These are phyloP conservation scores for Hycleus phaleratus DNA, from an alignment of 1,140 invertebrate genomes.

Conservation along the genomic window DNA sequence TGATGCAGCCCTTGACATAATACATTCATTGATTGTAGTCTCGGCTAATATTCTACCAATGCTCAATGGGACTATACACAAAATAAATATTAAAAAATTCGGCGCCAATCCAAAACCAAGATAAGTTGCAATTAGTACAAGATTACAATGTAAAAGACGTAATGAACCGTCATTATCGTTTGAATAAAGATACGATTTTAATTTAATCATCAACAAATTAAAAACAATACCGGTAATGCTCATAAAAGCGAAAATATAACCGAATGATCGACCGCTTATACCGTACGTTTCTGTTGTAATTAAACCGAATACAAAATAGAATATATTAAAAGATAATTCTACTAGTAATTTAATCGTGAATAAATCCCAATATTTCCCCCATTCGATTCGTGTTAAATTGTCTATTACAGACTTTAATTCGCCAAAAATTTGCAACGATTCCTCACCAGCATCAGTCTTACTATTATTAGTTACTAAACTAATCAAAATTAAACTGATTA, in stretches of 20 bases:
- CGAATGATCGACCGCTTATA: conserved; percentile 7
- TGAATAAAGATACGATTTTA: conserved; percentile 13
- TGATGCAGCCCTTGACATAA: conserved; percentile 5
- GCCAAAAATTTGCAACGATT: conserved; percentile 5
- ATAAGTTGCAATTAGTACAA: conserved; percentile 11
- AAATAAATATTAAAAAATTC: conserved; percentile 7
- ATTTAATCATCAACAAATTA: conserved; percentile 7
- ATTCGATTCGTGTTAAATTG: conserved; percentile 1
- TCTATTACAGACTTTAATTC: background rate
- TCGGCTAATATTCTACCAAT: conserved; percentile 14
- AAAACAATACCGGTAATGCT: conserved; percentile 3
- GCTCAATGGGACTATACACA: conserved; percentile 8
- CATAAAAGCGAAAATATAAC: conserved; percentile 11
- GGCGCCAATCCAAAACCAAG: conserved; percentile 17
- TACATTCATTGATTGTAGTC: conserved; percentile 10
- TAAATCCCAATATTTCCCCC: background rate
- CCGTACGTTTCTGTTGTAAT: conserved; percentile 11
- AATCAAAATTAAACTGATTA: conserved; percentile 9
- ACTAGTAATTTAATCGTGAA: conserved; percentile 6
- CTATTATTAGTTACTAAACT: background rate
- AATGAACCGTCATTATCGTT: conserved; percentile 10
- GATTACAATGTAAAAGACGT: conserved; percentile 10
- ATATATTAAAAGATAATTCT: conserved; percentile 8
- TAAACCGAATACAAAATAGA: conserved; percentile 16
- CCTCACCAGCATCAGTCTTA: background rate